phyloP scores from a whole-genome alignment of 2,888 invertebrate species.

The Tetranychus piercei region DNA sequence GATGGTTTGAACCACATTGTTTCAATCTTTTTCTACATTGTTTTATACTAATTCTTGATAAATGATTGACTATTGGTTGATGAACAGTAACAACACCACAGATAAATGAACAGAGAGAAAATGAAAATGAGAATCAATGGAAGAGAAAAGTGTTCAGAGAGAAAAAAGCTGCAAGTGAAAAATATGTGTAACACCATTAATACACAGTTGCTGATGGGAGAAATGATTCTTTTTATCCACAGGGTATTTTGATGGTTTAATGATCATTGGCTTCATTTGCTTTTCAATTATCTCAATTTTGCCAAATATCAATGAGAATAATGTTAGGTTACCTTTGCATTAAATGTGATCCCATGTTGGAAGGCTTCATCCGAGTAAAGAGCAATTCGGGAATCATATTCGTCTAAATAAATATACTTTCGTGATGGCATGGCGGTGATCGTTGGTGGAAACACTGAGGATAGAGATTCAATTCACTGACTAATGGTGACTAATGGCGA shows the following conservation, averaged over 20 bases:
- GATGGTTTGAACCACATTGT: too few species aligned
- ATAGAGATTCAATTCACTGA: not conserved
- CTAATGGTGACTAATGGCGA: not conserved
- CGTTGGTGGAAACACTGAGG: too few species aligned
- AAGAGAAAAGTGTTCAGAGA: not conserved
- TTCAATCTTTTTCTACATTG: too few species aligned
- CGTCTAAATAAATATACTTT: conserved; percentile 15
- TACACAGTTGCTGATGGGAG: not conserved
- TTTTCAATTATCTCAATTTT: not conserved
- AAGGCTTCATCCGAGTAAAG: conserved; percentile 92
- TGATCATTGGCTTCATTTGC: not conserved
- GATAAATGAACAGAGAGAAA: not conserved
- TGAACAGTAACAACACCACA: not conserved
- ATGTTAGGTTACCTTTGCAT: conserved; percentile 61
- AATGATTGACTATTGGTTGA: too few species aligned
- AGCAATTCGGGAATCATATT: conserved; percentile 69
- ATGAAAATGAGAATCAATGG: not conserved
- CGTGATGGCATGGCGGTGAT: conserved; percentile 7
- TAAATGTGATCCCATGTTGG: conserved; percentile 85
- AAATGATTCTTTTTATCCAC: not conserved
- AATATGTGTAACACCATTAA: not conserved
- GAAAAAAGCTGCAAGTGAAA: not conserved
- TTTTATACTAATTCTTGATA: too few species aligned
- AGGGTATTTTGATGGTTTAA: not conserved
- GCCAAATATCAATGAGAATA: too few species aligned